These are phyloP conservation scores for Latrodectus elegans DNA, from an alignment of 2,888 invertebrate species.

Conservation along the genomic window DNA sequence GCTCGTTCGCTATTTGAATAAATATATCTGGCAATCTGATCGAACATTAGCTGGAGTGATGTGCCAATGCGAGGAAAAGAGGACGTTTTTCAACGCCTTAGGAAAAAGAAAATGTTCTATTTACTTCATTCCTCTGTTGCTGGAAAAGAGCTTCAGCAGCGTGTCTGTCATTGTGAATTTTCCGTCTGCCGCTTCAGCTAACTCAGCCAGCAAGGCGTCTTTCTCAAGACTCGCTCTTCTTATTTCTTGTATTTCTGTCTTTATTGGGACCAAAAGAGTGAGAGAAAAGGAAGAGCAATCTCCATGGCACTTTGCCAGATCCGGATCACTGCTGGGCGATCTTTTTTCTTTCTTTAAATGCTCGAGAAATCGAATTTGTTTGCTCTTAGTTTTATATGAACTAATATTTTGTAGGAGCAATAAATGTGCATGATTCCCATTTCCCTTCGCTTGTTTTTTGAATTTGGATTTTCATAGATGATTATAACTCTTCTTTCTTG, in stretches of 20 bases:
- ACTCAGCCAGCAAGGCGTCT: constrained; percentile 46
- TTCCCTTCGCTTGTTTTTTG: neutral
- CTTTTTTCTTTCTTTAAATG: constrained; percentile 9
- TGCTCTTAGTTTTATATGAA: neutral
- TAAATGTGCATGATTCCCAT: neutral
- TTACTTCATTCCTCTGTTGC: neutral
- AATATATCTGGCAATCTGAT: neutral
- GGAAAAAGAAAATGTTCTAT: neutral
- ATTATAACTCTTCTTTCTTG: too few relatives aligned
- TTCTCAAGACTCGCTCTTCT: constrained; percentile 27
- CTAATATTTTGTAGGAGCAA: neutral
- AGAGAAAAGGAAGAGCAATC: constrained; percentile 12
- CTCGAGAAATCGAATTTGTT: constrained; percentile 30
- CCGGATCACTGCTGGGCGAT: constrained; percentile 8
- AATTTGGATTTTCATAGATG: neutral
- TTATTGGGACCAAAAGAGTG: constrained; percentile 16
- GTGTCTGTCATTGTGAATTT: constrained; percentile 47
- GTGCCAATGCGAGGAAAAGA: neutral
- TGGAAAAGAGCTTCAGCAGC: neutral
- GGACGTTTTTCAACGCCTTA: neutral
- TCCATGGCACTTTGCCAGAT: constrained; percentile 59
- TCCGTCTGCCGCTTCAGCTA: constrained; percentile 33
- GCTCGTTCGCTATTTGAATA: neutral
- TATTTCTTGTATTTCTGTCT: constrained; percentile 28
- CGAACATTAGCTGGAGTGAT: neutral